Base-by-base conservation (phyloP, 2,113 vertebrate species). In the Hippoglossus stenolepis region DNA sequence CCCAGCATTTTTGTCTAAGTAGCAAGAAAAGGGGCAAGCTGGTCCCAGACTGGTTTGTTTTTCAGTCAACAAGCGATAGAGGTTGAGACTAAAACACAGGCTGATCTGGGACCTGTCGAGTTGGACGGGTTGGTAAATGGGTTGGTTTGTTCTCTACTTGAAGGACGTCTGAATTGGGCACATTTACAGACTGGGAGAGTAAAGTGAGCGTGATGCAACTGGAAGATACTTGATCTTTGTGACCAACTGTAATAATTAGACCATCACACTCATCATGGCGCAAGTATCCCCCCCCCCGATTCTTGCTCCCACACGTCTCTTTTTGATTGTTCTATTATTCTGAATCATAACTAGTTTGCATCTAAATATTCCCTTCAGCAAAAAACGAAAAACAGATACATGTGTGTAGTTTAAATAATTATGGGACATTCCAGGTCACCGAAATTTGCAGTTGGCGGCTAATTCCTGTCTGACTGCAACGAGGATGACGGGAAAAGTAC, bases 151-250 rank as follows among this genome's bases (percentile, higher is more conserved):
- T 80, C 79, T 93, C 76, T 94, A 98, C 97, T 97, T 97, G 96
- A 98, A 98, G 96, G 96, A 96, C 73, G 91, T 94, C 94, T 94
- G 94, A 95, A 94, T 95, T 94, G 95, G 96, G 95, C 94, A 94
- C 84, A 73, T 91, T 89, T n/a, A 87, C 89, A 79, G 90, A 94
- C 90, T 93, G 94, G 93, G 85, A 91, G 84, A 93, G 77, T 70
- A 87, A 79, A 70, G 60, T 85, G 92, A 92, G 88, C 88, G 90
- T 82, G 88, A 93, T 95, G 94, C 96, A 95, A 95, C 96, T 96
- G 95, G 95, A 93, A 94, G 94, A 96, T 95, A 96, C 96, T 98
- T 97, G 96, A 98, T 94, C 94, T 95, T 94, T 96, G 94, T 95
- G 97, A 98, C 97, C 97, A 98, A 97, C 95, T 94, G 91, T 94